phyloP scores from a whole-genome alignment of 64 coral and sea anemone species.

The Exaiptasia diaphana region DNA sequence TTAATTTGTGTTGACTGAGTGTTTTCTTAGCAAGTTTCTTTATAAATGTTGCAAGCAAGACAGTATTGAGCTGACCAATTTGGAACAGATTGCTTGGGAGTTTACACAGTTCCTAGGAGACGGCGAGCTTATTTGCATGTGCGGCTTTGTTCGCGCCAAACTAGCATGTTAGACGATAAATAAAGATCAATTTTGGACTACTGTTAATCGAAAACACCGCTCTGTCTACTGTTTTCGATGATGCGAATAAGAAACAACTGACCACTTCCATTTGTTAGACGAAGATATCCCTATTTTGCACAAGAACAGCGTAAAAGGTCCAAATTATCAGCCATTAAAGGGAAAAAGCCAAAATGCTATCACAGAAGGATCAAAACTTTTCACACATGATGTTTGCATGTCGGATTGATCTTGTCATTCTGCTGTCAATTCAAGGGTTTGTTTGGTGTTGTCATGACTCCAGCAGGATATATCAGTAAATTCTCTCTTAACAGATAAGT shows the following conservation, averaged over 20 bases:
- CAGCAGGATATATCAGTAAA: too few relatives aligned
- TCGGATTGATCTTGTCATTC: background rate
- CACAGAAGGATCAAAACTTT: background rate
- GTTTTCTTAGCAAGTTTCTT: too few relatives aligned
- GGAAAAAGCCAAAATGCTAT: background rate
- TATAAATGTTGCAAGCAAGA: too few relatives aligned
- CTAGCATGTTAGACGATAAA: background rate
- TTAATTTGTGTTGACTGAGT: too few relatives aligned
- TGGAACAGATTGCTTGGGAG: background rate
- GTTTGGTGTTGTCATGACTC: constrained; percentile 20
- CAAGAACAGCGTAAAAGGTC: too few relatives aligned
- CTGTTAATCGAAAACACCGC: background rate
- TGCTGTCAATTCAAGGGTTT: constrained; percentile 8
- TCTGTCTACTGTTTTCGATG: background rate
- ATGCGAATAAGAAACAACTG: too few relatives aligned
- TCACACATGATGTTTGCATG: background rate
- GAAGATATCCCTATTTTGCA: too few relatives aligned
- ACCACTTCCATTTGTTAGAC: too few relatives aligned
- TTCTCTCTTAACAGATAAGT: too few relatives aligned
- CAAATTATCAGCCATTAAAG: too few relatives aligned
- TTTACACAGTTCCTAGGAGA: constrained; percentile 37
- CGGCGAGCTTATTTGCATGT: constrained; percentile 4
- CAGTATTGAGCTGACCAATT: too few relatives aligned
- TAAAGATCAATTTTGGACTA: background rate
- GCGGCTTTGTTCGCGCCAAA: constrained; percentile 9